Conservation (phyloP, 2,888 invertebrate species). For the Catonia carolina region DNA sequence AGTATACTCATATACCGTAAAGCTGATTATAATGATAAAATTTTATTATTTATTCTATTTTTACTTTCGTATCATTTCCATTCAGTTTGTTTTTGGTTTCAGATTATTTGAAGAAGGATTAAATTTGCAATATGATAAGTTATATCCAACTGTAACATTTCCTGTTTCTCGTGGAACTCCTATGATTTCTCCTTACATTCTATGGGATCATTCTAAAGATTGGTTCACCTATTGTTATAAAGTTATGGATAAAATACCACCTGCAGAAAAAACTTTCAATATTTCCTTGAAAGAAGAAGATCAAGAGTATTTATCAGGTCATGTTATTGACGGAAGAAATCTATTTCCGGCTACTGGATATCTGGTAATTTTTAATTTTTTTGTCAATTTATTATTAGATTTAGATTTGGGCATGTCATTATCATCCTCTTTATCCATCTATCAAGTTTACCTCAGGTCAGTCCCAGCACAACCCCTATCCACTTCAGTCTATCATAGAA, state of each 20-base stretch:
- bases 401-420: neutral
- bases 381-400: neutral
- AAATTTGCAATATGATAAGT: slow-evolving; percentile 62
- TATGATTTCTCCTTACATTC: slow-evolving; percentile 73
- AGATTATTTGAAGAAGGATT: slow-evolving; percentile 68
- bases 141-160: slow-evolving; percentile 68
- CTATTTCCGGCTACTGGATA: slow-evolving; percentile 84
- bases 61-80: neutral
- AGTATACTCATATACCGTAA: too few relatives aligned
- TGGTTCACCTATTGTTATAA: slow-evolving; percentile 67
- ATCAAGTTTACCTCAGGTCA: too few relatives aligned
- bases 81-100: neutral
- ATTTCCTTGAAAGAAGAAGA: slow-evolving; percentile 58
- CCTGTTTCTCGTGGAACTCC: slow-evolving; percentile 85
- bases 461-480: too few relatives aligned
- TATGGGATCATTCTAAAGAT: slow-evolving; percentile 79
- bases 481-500: too few relatives aligned
- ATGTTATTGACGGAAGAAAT: slow-evolving; percentile 78
- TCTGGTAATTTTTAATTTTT: slow-evolving; percentile 43
- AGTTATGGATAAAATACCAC: slow-evolving; percentile 58
- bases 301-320: slow-evolving; percentile 66
- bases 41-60: too few relatives aligned
- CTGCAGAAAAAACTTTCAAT: slow-evolving; percentile 56
- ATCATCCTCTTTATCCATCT: too few relatives aligned
- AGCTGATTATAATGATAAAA: too few relatives aligned